Evolutionary conservation across 92 coral and sea anemone genomes (phyloP).

Genomic region (Virgularia gustaviana): DNA sequence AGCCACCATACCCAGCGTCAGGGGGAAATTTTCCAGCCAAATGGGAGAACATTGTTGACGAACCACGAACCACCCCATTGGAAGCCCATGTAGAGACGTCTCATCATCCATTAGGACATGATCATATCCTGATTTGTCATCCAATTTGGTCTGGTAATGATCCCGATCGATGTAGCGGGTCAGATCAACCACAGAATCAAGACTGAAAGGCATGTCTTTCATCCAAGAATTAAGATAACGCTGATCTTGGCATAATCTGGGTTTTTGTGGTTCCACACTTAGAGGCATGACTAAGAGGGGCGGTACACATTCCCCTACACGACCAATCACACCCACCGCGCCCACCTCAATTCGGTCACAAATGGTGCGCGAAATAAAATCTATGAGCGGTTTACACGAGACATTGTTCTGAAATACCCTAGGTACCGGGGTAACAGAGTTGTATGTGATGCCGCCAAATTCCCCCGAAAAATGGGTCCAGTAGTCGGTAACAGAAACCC

Average conservation of each 20-base stretch:
- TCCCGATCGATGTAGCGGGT: conserved; percentile 17
- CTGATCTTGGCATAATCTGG: conserved; percentile 41
- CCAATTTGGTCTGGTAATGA: conserved; percentile 33
- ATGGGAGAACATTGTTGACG: no score
- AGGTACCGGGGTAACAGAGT: conserved; percentile 17
- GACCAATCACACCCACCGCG: conserved; percentile 17
- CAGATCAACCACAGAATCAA: conserved; percentile 37
- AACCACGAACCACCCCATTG: conserved; percentile 27
- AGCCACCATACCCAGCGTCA: conserved; percentile 24
- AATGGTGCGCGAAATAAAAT: conserved; percentile 21
- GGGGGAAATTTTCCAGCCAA: conserved; percentile 48
- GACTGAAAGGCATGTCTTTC: conserved; percentile 33
- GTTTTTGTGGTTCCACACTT: background rate
- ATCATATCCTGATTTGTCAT: conserved; percentile 51
- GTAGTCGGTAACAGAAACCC: conserved; percentile 6
- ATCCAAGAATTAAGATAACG: conserved; percentile 46
- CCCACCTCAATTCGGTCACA: conserved; percentile 33
- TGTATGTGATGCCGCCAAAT: conserved; percentile 26
- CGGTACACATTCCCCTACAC: conserved; percentile 25
- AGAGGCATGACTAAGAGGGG: conserved; percentile 47
- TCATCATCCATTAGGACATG: conserved; percentile 31
- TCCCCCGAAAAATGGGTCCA: conserved; percentile 15
- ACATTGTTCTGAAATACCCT: conserved; percentile 31
- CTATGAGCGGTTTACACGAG: conserved; percentile 38
- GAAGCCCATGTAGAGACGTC: conserved; percentile 18